Conservation (phyloP, 2,113 vertebrate species). For the Seriola aureovittata region DNA sequence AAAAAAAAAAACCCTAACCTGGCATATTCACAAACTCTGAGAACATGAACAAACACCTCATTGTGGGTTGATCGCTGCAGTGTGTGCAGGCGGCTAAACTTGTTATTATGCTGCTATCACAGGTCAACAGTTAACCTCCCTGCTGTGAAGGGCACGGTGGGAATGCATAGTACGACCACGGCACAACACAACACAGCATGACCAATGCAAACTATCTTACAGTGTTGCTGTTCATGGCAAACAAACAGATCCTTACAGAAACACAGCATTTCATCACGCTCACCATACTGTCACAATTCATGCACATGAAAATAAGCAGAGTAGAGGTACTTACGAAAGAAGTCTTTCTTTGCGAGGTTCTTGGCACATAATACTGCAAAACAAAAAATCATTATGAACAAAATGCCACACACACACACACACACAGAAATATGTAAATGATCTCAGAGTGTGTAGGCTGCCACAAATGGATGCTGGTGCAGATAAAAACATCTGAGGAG, state of each 20-base stretch:
- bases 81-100: background rate
- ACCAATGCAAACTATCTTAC: background rate
- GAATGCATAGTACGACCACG: background rate
- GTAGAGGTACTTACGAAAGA: conserved; percentile 93
- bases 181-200: background rate
- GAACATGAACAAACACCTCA: background rate
- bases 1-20: background rate
- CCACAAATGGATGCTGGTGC: conserved; percentile 32
- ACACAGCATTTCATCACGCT: background rate
- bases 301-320: conserved; percentile 15
- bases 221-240: background rate
- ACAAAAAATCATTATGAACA: conserved; percentile 68
- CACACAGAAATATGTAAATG: conserved; percentile 45
- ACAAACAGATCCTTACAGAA: conserved; percentile 8
- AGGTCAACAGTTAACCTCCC: conserved; percentile 3
- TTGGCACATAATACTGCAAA: conserved; percentile 98
- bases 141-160: background rate
- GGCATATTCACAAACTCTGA: background rate
- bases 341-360: conserved; percentile 99
- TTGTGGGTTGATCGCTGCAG: background rate
- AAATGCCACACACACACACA: conserved; percentile 25
- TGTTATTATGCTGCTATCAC: conserved; percentile 8
- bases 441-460: conserved; percentile 51
- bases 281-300: background rate
- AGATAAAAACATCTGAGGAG: conserved; percentile 30